Percentiles rank a stretch among this genome's conserved stretches.
Conservation (phyloP, 2,888 invertebrate genomes). For the Patella caerulea region DNA sequence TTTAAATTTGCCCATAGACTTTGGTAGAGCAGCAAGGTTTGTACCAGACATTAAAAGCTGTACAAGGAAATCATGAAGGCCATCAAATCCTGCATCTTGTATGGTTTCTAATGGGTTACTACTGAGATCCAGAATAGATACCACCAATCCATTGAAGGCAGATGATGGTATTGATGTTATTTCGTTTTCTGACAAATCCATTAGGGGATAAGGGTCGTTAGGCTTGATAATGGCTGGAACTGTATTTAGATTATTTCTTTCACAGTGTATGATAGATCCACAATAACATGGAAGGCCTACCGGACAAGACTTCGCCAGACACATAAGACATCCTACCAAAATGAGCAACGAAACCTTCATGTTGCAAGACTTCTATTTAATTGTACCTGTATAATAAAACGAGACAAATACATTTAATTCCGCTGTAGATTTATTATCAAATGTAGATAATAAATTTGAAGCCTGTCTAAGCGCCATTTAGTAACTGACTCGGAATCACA, state of each 20-base stretch:
- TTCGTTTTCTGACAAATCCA: constrained; percentile 20
- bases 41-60: constrained; percentile 16
- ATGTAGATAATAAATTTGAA: no score
- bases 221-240: constrained; percentile 15
- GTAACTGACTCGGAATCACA: no score
- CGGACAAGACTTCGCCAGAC: constrained; percentile 13
- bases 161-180: constrained; percentile 13
- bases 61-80: constrained; percentile 16
- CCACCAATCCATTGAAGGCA: constrained; percentile 16
- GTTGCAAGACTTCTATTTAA: no score
- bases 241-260: constrained; percentile 5
- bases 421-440: no score
- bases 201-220: not conserved
- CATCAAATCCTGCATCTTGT: constrained; percentile 18
- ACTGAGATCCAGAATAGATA: constrained; percentile 15
- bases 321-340: not conserved
- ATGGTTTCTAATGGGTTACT: constrained; percentile 18
- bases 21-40: constrained; percentile 11
- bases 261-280: constrained; percentile 20
- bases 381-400: no score
- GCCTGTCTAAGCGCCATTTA: no score
- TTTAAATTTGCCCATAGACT: constrained; percentile 15
- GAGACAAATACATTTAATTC: no score
- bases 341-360: no score
- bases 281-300: constrained; percentile 18